Conservation (phyloP, 2,888 invertebrate species). For the Lysandra bellargus region DNA sequence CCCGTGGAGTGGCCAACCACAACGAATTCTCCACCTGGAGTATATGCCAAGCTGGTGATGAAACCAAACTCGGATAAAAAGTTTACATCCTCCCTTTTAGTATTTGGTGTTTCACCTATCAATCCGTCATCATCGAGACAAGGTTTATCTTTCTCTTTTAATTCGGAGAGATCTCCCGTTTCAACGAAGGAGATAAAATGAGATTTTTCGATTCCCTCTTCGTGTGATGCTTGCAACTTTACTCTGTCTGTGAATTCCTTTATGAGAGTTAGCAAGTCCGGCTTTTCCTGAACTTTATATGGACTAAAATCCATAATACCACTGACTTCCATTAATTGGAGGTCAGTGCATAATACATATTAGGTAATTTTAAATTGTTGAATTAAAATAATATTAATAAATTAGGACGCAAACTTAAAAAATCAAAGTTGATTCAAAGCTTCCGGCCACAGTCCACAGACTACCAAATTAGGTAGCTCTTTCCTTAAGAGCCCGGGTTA, state of each 20-base stretch:
- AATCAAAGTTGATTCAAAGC: no score
- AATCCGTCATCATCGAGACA: slow-evolving; percentile 63
- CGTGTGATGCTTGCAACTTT: slow-evolving; percentile 47
- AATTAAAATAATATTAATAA: no score
- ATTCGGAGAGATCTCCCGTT: slow-evolving; percentile 34
- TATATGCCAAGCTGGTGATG: slow-evolving; percentile 61
- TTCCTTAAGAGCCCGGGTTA: no score
- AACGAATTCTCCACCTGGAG: slow-evolving; percentile 64
- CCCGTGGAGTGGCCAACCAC: slow-evolving; percentile 76
- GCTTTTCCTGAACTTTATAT: slow-evolving; percentile 37
- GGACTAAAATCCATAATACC: background rate
- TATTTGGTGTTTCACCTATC: slow-evolving; percentile 57
- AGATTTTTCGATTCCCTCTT: slow-evolving; percentile 45
- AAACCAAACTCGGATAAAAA: slow-evolving; percentile 60
- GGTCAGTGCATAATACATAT: no score
- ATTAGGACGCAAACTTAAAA: no score
- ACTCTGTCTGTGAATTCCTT: slow-evolving; percentile 57
- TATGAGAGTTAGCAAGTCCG: slow-evolving; percentile 60
- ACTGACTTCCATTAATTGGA: no score
- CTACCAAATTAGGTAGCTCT: no score
- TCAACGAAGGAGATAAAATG: slow-evolving; percentile 59
- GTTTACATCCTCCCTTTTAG: slow-evolving; percentile 46
- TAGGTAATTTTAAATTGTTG: no score
- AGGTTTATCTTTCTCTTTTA: slow-evolving; percentile 44
- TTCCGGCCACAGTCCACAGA: no score